Base-by-base conservation (phyloP, 92 coral and sea anemone species). In the Chrysogorgia sp. region DNA sequence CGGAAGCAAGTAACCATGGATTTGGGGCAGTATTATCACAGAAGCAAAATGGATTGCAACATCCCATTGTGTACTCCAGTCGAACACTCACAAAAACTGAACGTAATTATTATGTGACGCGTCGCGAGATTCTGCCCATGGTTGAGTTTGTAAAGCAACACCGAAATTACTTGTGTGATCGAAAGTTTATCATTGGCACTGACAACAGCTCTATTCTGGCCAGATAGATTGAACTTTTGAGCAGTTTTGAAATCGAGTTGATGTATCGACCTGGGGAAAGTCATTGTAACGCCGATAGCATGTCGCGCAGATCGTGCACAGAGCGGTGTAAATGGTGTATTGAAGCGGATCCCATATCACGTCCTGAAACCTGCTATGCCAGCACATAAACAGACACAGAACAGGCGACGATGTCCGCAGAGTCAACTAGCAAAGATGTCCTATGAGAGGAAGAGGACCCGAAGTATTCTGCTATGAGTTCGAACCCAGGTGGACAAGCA, bases 121-220 rank as follows among this genome's bases (percentile, higher is more conserved):
- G 71, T 29, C 33, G 20, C 13, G 85, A 85, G 50, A 68, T 56
- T 8, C 33, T 74, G 17, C 82, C 86, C 3, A 66, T 89, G n/a
- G n/a, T n/a, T n/a, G n/a, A n/a, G n/a, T n/a, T n/a, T n/a, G n/a
- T n/a, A n/a, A n/a, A n/a, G n/a, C n/a, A n/a, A n/a, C n/a, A n/a
- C n/a, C n/a, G n/a, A n/a, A n/a, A n/a, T n/a, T n/a, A n/a, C n/a
- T n/a, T n/a, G n/a, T n/a, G n/a, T n/a, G n/a, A n/a, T n/a, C n/a
- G n/a, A n/a, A n/a, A n/a, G n/a, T n/a, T n/a, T 62, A 50, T 62
- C 29, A 53, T 82, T 7, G 41, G 84, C 35, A 86, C 90, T 33
- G 93, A 86, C 78, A 90, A 79, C 35, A 75, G 87, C 13, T 83
- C 90, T 10, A 63, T 82, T 1, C 58, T 79, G 9, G 87, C 87